phyloP scores from a whole-genome alignment of 2,888 invertebrate genomes.

The Elysia crispata region DNA sequence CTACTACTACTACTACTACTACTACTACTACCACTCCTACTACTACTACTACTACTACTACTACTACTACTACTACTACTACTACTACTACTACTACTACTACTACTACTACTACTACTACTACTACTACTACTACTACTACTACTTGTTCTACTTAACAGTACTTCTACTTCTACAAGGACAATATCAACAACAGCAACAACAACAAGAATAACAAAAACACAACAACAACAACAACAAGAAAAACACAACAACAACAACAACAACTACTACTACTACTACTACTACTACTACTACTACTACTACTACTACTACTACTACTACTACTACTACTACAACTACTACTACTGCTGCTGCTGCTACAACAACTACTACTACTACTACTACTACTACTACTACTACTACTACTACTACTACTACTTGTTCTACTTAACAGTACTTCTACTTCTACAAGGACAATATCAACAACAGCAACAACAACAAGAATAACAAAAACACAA shows the following conservation, averaged over 20 bases:
- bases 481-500: too few relatives aligned
- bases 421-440: too few relatives aligned
- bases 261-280: constrained; percentile 11
- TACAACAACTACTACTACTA: constrained; percentile 19
- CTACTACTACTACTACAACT: background rate
- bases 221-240: constrained; percentile 28
- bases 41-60: too few relatives aligned
- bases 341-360: too few relatives aligned
- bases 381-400: constrained; percentile 7
- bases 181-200: too few relatives aligned
- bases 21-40: too few relatives aligned
- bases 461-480: too few relatives aligned
- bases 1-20: constrained; percentile 24
- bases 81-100: constrained; percentile 24
- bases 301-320: background rate
- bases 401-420: background rate
- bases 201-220: background rate
- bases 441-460: too few relatives aligned
- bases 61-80: constrained; percentile 24
- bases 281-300: background rate
- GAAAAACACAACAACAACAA: background rate
- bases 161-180: background rate
- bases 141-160: background rate
- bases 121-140: too few relatives aligned
- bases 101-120: constrained; percentile 27